Base-by-base conservation (phyloP, 2,888 invertebrate genomes). In the Tenthredo amoena region DNA sequence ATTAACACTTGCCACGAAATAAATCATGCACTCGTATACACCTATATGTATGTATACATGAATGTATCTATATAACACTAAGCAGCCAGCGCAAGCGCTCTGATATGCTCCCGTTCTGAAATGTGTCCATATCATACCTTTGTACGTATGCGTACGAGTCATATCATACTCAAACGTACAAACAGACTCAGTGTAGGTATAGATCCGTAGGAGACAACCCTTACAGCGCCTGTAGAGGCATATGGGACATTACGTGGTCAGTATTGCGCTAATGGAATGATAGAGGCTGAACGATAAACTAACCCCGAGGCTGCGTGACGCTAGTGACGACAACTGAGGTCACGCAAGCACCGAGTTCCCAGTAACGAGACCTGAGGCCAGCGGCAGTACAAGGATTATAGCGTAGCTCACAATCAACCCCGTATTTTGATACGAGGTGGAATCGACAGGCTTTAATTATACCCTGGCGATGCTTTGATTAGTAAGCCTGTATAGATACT, bases 1-100 rank as follows among this genome's bases (percentile, higher is more conserved):
- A 85, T 85, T 85, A 85, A 85, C 85, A 85, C 85, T 85, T 79
- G 85, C 85, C 85, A 65, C 79, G 77, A 65, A 85, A 85, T 85
- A 79, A 85, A 85, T 85, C 85, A 85, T 85, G 62, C 81, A 81
- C 79, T 40, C 79, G 37, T 62, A 62, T 50, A 62, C 34, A 26
- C 74, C 47, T 74, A 74, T 43, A 15, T 40, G 43, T 26, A 15
- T 21, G 6, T 43, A 47, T 76, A 26, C 31, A 31, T 31, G 2
- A 31, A 40, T 40, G 21, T 40, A n/a, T 37, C 21, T 40, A 7
- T 34, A 50, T 77, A 55, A 50, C n/a, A 34, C 77, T 77, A 50
- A 77, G 50, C 34, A 77, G 26, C 76, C n/a, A 9, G 55, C n/a
- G n/a, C 82, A 68, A 40, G 65, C 65, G 82, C 65, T 40, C 18